These are phyloP conservation scores for Pyxicephalus adspersus DNA, from an alignment of 2,113 vertebrate species.

Conservation along the genomic window DNA sequence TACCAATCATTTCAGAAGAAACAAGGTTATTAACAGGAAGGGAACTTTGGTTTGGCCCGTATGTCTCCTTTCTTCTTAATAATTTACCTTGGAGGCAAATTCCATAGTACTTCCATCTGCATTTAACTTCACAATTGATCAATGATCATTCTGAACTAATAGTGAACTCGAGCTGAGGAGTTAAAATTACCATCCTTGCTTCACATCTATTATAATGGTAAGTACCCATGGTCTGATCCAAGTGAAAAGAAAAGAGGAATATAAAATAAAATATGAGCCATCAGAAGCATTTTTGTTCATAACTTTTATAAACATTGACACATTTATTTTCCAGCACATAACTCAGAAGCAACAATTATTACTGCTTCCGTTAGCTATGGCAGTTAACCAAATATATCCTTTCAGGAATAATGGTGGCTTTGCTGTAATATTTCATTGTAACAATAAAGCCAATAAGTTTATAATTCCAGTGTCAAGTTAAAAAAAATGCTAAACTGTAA, in stretches of 20 bases:
- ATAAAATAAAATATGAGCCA: conserved; percentile 6
- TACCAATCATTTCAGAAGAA: conserved; percentile 61
- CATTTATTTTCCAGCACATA: neutral
- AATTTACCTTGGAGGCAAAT: conserved; percentile 83
- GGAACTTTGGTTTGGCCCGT: conserved; percentile 66
- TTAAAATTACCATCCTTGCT: conserved; percentile 45
- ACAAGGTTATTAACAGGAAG: conserved; percentile 64
- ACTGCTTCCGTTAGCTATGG: neutral
- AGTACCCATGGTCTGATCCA: neutral
- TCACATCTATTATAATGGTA: conserved; percentile 46
- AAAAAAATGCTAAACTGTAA: no score
- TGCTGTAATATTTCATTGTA: neutral
- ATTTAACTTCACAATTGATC: conserved; percentile 60
- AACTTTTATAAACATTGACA: neutral
- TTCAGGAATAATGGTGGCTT: neutral
- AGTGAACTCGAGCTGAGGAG: conserved; percentile 63
- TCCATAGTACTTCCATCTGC: conserved; percentile 68
- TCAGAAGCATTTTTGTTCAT: neutral
- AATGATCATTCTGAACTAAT: conserved; percentile 62
- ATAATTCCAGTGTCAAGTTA: no score
- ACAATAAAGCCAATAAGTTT: neutral
- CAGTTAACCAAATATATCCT: neutral
- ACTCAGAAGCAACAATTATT: neutral
- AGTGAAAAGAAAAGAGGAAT: neutral
- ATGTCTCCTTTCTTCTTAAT: conserved; percentile 64